phyloP scores from a whole-genome alignment of 2,888 invertebrate genomes.

The Caenorhabditis angaria region DNA sequence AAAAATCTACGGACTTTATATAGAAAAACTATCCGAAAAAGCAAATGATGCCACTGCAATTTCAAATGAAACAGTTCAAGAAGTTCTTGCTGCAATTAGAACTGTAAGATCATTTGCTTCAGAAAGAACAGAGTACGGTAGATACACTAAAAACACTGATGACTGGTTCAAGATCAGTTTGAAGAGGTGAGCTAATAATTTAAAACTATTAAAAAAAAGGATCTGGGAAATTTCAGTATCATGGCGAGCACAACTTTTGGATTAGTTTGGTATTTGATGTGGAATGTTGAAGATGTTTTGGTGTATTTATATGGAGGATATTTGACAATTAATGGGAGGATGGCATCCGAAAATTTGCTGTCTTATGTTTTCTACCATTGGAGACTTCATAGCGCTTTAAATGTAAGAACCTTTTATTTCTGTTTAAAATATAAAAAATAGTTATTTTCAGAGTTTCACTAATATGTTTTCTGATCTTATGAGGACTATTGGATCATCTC shows the following conservation, averaged over 20 bases:
- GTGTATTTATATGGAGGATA: conserved; percentile 40
- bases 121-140: conserved; percentile 21
- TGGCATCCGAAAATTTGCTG: conserved; percentile 29
- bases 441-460: conserved; percentile 66
- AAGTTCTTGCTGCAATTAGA: conserved; percentile 36
- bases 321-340: conserved; percentile 31
- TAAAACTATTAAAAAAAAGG: background rate
- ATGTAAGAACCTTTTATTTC: conserved; percentile 16
- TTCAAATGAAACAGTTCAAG: conserved; percentile 37
- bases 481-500: conserved; percentile 74
- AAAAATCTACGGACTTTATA: conserved; percentile 26
- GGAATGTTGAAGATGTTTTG: conserved; percentile 36
- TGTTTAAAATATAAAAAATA: background rate
- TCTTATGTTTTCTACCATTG: conserved; percentile 40
- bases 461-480: conserved; percentile 73
- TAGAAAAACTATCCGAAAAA: conserved; percentile 35
- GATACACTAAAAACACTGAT: conserved; percentile 26
- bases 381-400: conserved; percentile 30
- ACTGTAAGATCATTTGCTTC: conserved; percentile 40
- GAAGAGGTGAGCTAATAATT: conserved; percentile 14
- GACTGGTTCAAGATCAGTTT: conserved; percentile 39
- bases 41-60: conserved; percentile 35
- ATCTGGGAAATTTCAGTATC: conserved; percentile 15
- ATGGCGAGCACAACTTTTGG: conserved; percentile 23
- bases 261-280: conserved; percentile 32